phyloP scores from a whole-genome alignment of 2,113 vertebrate species.

The Anas platyrhynchos region DNA sequence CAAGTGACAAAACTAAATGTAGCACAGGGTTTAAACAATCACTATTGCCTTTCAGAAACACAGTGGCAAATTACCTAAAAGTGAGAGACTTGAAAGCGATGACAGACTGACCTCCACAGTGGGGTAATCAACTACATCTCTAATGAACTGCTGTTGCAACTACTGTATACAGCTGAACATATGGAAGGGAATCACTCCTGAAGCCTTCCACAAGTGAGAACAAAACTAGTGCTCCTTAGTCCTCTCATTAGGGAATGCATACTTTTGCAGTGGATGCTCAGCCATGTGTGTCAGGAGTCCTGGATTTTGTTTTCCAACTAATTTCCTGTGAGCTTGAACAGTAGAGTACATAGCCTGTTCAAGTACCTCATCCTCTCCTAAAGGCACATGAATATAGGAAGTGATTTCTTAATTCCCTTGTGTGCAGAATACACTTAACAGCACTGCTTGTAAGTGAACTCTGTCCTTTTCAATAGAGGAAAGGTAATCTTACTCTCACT shows the following conservation, averaged over 20 bases:
- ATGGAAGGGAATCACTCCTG: background rate
- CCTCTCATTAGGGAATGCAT: background rate
- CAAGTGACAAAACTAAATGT: background rate
- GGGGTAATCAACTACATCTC: background rate
- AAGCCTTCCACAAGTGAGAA: background rate
- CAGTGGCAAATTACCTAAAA: background rate
- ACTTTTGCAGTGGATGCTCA: background rate
- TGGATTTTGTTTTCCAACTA: background rate
- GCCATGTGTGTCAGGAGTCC: background rate
- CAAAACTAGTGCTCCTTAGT: background rate
- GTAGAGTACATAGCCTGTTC: background rate
- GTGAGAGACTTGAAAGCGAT: background rate
- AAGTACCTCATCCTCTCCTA: background rate
- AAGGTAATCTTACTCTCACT: background rate
- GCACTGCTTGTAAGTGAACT: background rate
- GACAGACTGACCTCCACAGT: background rate
- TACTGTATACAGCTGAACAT: background rate
- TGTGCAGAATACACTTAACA: background rate
- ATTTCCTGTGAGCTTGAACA: background rate
- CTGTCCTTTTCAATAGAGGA: background rate
- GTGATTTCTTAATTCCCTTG: background rate
- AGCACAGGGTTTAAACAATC: fast-evolving
- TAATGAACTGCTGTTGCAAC: background rate
- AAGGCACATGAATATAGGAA: background rate
- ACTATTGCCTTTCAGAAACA: background rate